Conservation (phyloP, 2,797 vertebrate species). For the Lagodon rhomboides region DNA sequence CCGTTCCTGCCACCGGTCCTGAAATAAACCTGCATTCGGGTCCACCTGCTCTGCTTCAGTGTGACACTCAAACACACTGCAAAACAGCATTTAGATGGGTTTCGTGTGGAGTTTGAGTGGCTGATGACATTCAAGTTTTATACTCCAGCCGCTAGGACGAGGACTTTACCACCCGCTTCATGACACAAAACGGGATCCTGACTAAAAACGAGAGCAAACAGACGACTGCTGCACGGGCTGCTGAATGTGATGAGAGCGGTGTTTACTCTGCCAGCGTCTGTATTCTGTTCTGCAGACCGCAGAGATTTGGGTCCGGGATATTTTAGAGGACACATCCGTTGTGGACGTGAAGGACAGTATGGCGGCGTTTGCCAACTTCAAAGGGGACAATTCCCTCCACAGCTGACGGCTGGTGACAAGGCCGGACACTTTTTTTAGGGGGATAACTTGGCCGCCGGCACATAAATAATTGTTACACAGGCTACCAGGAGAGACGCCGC, state of each 20-base stretch:
- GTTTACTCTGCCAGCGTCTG: slow-evolving; percentile 41
- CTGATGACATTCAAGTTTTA: too few relatives aligned
- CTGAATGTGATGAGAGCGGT: slow-evolving; percentile 49
- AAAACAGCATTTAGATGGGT: too few relatives aligned
- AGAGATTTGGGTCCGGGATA: slow-evolving; percentile 43
- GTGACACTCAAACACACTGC: too few relatives aligned
- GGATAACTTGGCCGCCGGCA: slow-evolving; percentile 42
- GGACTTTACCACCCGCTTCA: not conserved
- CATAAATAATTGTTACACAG: slow-evolving; percentile 37
- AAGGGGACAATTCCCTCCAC: slow-evolving; percentile 46
- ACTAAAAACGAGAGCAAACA: not conserved
- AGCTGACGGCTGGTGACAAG: slow-evolving; percentile 48
- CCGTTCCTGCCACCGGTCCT: too few relatives aligned
- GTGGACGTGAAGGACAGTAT: slow-evolving; percentile 32
- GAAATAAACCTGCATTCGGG: too few relatives aligned
- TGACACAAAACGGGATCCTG: not conserved
- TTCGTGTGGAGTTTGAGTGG: too few relatives aligned
- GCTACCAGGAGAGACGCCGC: slow-evolving; percentile 8
- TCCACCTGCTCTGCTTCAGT: too few relatives aligned
- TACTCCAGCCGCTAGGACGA: too few relatives aligned
- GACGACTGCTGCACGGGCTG: slow-evolving; percentile 26
- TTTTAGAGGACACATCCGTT: slow-evolving; percentile 54
- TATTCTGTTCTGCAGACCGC: slow-evolving; percentile 47
- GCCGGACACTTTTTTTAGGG: slow-evolving; percentile 27
- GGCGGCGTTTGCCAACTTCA: slow-evolving; percentile 60